These are phyloP conservation scores for Lytechinus variegatus DNA, from an alignment of 35 echinoderm and acorn worm genomes.

Conservation along the genomic window DNA sequence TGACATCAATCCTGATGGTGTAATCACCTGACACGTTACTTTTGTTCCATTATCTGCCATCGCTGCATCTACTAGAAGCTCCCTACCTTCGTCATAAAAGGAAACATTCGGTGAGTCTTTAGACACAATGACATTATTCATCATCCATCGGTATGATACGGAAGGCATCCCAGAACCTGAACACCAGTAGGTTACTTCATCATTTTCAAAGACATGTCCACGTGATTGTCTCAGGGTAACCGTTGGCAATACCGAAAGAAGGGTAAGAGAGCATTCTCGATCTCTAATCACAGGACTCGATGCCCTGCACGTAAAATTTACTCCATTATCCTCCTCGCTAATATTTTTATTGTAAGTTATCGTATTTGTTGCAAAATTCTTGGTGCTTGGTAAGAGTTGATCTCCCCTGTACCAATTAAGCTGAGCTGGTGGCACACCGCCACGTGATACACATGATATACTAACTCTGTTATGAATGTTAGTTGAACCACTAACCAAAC, in stretches of 20 bases:
- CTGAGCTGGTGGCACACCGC: slow-evolving; percentile 3
- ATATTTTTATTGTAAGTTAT: background rate
- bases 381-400: background rate
- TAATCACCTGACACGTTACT: background rate
- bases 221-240: background rate
- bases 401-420: background rate
- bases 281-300: background rate
- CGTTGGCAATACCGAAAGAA: background rate
- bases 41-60: background rate
- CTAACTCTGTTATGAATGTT: background rate
- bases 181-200: background rate
- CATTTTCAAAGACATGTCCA: background rate
- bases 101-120: background rate
- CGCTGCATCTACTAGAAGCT: background rate
- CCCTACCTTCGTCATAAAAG: background rate
- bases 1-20: background rate
- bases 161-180: slow-evolving; percentile 28
- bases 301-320: background rate
- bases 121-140: background rate
- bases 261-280: background rate
- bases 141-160: background rate
- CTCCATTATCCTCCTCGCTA: background rate
- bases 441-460: background rate
- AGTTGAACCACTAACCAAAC: background rate
- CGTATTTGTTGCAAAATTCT: background rate